Evolutionary conservation across 2,888 invertebrate genomes (phyloP), one percentile per base, ranked within the genome.

Genomic region (Pseudococcus viburni): DNA sequence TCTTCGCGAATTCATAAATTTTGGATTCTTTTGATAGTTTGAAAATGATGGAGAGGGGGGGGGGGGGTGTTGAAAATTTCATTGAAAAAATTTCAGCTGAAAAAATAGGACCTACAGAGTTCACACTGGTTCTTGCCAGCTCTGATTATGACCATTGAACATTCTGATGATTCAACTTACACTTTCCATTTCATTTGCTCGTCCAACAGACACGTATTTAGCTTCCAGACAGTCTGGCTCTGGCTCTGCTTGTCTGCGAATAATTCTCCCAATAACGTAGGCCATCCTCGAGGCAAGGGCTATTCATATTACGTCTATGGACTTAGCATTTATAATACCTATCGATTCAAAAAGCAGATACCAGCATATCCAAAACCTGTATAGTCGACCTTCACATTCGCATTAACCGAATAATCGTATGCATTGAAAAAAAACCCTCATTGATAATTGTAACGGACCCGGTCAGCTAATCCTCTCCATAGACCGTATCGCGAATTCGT

Each of bases 301-400:
- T 33, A 33, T 33, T 33, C 42, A 42, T 1, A 42, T 42, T 42
- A 42, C 9, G n/a, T 55, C 55, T 55, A n/a, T 55, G 55, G 55
- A 55, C 55, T 55, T 55, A n/a, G 55, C n/a, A 55, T n/a, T n/a
- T 15, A 12, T 51, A 51, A 51, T 51, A 51, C 48, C 15, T 8
- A 51, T 51, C 15, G 15, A 51, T 51, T 51, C 42, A 51, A 12
- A 51, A 51, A 51, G 11, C 11, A 51, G 12, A 51, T 42, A 42
- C 51, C 26, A 33, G 26, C 26, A 33, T 33, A 33, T 0, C 33
- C 7, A n/a, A 77, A 77, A 77, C 77, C 77, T n/a, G 42, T 39
- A 77, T 39, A 42, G 39, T n/a, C 77, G 77, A 77, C 77, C 77
- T 77, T 77, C 77, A 26, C 39, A 17, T 77, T 42, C 42, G 42